These are phyloP conservation scores for Chelonus insularis DNA, from an alignment of 1,140 invertebrate genomes.

Conservation along the genomic window DNA sequence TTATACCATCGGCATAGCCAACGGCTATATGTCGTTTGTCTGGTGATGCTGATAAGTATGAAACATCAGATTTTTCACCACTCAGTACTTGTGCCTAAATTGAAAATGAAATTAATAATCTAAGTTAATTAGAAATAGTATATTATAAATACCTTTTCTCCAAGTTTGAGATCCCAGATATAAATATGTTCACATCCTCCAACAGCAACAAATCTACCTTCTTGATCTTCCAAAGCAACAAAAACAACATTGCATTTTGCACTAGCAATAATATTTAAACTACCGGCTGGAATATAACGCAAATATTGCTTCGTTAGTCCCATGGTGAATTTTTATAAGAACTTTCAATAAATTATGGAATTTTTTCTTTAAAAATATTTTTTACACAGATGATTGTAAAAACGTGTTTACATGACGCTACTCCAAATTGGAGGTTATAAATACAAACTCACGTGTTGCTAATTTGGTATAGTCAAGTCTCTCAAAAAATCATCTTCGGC, in stretches of 20 bases:
- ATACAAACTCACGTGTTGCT: no score
- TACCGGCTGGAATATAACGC: constrained; percentile 78
- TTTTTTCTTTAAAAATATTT: neutral
- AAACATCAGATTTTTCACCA: constrained; percentile 79
- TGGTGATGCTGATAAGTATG: constrained; percentile 71
- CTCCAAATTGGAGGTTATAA: no score
- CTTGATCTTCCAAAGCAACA: constrained; percentile 73
- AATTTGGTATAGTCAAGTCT: no score
- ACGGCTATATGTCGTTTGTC: constrained; percentile 80
- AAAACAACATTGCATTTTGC: constrained; percentile 77
- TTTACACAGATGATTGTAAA: neutral
- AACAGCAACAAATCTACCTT: constrained; percentile 82
- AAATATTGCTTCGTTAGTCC: constrained; percentile 97
- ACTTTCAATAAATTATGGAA: neutral
- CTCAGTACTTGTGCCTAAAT: constrained; percentile 73
- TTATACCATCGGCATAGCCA: constrained; percentile 88
- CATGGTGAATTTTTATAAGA: constrained; percentile 65
- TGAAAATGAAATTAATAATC: no score
- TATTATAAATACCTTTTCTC: constrained; percentile 74
- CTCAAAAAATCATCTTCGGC: no score
- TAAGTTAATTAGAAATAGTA: constrained; percentile 16
- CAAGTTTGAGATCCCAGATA: constrained; percentile 90
- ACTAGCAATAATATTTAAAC: constrained; percentile 86
- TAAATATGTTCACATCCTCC: constrained; percentile 91
- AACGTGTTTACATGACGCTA: no score